A percentile compares a stretch with the other conserved stretches of the same genome.
Conservation (phyloP, 2,888 invertebrate genomes). For the Penaeus monodon region DNA sequence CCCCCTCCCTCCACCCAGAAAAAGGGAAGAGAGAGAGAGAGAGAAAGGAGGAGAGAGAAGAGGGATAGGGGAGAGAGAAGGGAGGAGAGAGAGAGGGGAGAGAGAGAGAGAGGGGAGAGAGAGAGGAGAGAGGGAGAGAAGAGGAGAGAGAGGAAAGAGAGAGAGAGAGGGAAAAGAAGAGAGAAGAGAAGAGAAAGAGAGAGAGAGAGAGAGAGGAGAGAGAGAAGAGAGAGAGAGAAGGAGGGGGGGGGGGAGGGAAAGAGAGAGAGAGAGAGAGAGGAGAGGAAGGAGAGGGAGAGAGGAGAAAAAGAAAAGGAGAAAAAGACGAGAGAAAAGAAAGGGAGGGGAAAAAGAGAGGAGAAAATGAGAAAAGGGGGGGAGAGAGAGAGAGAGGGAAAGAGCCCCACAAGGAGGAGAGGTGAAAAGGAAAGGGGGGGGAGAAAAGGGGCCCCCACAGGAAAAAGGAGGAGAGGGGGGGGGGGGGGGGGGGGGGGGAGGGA, state of each 20-base stretch:
- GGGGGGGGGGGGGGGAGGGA: neutral
- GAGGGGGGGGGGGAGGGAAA: neutral
- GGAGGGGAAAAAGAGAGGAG: neutral
- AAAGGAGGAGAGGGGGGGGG: neutral
- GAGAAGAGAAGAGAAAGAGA: slow-evolving; percentile 21
- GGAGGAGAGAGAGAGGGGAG: too few species aligned
- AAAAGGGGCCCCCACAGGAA: too few species aligned
- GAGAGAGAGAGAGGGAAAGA: neutral
- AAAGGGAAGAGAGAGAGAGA: neutral
- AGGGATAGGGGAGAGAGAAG: too few species aligned
- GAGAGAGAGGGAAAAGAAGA: slow-evolving; percentile 7
- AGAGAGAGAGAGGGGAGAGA: neutral
- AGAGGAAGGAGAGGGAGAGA: neutral
- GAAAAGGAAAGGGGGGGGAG: neutral
- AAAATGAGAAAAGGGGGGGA: neutral
- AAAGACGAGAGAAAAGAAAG: neutral
- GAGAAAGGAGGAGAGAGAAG: neutral
- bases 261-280: slow-evolving; percentile 12
- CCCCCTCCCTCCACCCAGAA: too few species aligned
- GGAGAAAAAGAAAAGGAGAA: neutral
- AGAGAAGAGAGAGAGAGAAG: neutral
- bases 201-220: neutral
- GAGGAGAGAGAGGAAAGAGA: slow-evolving; percentile 9
- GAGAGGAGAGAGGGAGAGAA: neutral
- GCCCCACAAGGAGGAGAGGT: neutral